Base-by-base conservation (phyloP, 2,888 invertebrate species). In the Helleia helle region DNA sequence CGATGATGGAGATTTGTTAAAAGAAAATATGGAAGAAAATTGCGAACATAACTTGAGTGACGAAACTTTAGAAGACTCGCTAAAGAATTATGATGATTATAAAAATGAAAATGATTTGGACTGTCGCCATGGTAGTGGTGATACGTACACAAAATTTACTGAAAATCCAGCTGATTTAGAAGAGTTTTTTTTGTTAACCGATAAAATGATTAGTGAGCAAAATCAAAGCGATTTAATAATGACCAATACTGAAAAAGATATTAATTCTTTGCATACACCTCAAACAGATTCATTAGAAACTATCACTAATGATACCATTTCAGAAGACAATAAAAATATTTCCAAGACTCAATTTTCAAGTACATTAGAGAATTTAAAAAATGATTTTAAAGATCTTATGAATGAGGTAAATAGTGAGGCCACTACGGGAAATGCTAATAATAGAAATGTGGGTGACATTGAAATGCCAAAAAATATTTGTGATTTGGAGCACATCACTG, bases 131-230 rank as follows among this genome's bases (percentile, higher is more conserved):
- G 77, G 80, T 2, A 84, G 83, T 53, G 73, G 83, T 28, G 80
- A 80, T 36, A 83, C 84, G 11, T 84, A 84, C 39, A 84, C 84
- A 24, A 84, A 84, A 57, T 80, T 77, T 45, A 72, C 75, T 6
- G 80, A 79, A 53, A 64, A 77, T 47, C 65, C 80, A 4, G 63
- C 62, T 8, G 76, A 79, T 51, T 65, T 84, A 48, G 75, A 81
- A 48, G 84, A 84, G 55, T 84, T 84, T 51, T 66, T 83, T 40
- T 71, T 58, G 44, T 51, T 83, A 29, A 84, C 84, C 28, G 75
- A 84, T 57, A 69, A 73, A 60, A 62, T 84, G 53, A 66, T 80
- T 34, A 61, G 49, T 42, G 54, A 47, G 11, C 42, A 53, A 37
- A 18, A 31, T 9, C 54, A 62, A 29, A 22, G 6, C 22, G 22